phyloP scores from a whole-genome alignment of 2,888 invertebrate genomes.

The Pheosia gnoma region DNA sequence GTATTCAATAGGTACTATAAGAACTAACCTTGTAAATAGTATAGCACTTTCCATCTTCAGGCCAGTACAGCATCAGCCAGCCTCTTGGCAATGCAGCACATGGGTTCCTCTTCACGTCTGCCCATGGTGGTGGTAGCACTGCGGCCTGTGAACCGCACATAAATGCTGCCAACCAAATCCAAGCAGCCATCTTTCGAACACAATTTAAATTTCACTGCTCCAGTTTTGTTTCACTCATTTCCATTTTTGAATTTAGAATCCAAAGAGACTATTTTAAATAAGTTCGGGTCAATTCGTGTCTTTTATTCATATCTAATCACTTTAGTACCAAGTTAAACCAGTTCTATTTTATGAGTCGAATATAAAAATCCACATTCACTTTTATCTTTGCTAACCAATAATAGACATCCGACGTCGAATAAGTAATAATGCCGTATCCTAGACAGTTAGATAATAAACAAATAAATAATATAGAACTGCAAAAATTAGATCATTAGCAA shows the following conservation, averaged over 20 bases:
- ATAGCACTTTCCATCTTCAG: slow-evolving; percentile 92
- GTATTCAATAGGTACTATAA: neutral
- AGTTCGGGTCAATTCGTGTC: neutral
- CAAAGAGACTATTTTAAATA: neutral
- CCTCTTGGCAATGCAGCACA: slow-evolving; percentile 91
- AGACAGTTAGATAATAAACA: neutral
- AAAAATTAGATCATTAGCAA: neutral
- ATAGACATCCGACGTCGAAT: too few species aligned
- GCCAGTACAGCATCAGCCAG: slow-evolving; percentile 95
- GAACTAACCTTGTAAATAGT: slow-evolving; percentile 90
- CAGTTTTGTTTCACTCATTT: slow-evolving; percentile 22
- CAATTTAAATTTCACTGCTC: slow-evolving; percentile 17
- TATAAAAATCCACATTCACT: neutral
- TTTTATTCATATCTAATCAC: neutral
- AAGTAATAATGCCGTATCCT: too few species aligned
- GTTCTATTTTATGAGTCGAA: too few species aligned
- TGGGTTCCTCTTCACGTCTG: slow-evolving; percentile 91
- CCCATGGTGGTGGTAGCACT: slow-evolving; percentile 94
- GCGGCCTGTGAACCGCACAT: slow-evolving; percentile 82
- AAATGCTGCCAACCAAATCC: slow-evolving; percentile 71
- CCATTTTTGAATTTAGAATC: slow-evolving; percentile 30
- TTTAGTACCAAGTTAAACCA: neutral
- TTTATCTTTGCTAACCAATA: neutral
- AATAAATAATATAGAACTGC: too few species aligned
- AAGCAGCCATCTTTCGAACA: slow-evolving; percentile 58